A percentile compares a stretch with the other conserved stretches of the same genome.
Evolutionary conservation across 1,140 invertebrate species (phyloP).

Genomic region (Leptopilina boulardi): DNA sequence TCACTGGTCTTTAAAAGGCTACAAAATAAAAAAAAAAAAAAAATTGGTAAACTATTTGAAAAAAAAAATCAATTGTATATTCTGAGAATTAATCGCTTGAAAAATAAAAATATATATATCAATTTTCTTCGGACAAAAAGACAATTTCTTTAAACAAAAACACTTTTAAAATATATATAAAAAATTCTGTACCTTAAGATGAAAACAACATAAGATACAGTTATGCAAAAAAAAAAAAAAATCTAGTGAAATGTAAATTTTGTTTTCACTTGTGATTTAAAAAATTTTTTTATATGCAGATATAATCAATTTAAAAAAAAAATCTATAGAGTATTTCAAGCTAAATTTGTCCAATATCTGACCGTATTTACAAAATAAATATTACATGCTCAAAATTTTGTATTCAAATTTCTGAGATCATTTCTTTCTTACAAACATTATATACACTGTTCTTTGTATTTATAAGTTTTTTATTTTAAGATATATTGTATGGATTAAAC

Average conservation of each 20-base stretch:
- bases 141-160: not conserved
- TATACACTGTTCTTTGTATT: not conserved
- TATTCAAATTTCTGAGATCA: constrained; percentile 11
- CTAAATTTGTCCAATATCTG: not conserved
- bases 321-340: not conserved
- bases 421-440: not conserved
- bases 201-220: not conserved
- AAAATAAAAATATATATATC: not conserved
- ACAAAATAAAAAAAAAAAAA: constrained; percentile 15
- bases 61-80: not conserved
- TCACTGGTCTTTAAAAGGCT: constrained; percentile 24
- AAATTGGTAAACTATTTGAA: not conserved
- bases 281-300: not conserved
- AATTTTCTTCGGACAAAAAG: not conserved
- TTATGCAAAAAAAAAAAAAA: not conserved
- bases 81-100: not conserved
- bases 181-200: not conserved
- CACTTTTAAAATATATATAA: constrained; percentile 2
- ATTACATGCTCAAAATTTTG: constrained; percentile 14
- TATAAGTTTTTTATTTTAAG: not conserved
- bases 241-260: not conserved
- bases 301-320: not conserved
- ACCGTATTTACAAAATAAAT: constrained; percentile 17
- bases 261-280: not conserved
- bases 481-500: not conserved